Conservation (phyloP, 2,113 vertebrate genomes). For the Tachysurus fulvidraco region DNA sequence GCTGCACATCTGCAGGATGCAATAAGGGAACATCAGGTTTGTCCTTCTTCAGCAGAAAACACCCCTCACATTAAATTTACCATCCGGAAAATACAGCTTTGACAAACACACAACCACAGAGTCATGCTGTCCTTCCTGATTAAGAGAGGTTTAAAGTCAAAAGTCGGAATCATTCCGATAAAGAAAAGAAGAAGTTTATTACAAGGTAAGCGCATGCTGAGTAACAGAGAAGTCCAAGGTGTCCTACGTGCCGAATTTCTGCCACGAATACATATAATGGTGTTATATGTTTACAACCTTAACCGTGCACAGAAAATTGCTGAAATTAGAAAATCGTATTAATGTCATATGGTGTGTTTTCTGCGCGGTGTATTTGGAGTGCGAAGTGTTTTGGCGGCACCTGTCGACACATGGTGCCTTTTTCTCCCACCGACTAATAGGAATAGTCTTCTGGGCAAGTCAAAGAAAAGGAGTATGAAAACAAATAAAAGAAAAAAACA, state of each 20-base stretch:
- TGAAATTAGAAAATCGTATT: neutral
- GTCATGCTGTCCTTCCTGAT: neutral
- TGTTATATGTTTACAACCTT: neutral
- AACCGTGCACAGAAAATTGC: neutral
- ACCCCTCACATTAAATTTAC: neutral
- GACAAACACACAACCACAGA: neutral
- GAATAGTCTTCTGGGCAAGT: neutral
- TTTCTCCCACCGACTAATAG: neutral
- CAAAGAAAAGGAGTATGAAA: neutral
- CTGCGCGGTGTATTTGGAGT: neutral
- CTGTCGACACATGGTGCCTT: constrained; percentile 28
- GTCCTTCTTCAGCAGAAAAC: neutral
- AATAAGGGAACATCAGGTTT: neutral
- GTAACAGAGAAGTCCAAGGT: neutral
- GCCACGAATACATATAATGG: neutral
- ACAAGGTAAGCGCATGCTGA: neutral
- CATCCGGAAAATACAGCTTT: neutral
- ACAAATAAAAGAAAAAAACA: neutral
- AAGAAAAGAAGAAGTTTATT: constrained; percentile 3
- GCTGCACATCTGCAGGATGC: constrained; percentile 31
- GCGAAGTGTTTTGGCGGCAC: constrained; percentile 48
- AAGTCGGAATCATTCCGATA: neutral
- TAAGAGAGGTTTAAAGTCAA: neutral
- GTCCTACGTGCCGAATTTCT: neutral
- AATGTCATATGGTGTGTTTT: constrained; percentile 13